Conservation (phyloP, 2,797 vertebrate genomes). For the Mormyrops boulengeri region DNA sequence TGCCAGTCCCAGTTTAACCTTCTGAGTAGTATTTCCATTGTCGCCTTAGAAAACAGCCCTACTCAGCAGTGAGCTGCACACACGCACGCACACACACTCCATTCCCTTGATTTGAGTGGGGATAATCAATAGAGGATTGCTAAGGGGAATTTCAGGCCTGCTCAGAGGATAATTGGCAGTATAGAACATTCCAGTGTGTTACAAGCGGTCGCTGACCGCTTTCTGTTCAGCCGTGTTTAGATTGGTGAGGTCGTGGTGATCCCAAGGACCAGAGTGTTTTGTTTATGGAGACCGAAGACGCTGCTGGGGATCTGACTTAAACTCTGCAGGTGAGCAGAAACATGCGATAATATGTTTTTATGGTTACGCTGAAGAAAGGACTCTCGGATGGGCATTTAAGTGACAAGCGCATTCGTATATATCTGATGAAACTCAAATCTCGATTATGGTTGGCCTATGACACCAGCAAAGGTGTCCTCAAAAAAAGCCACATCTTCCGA, state of each 20-base stretch:
- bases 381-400: neutral
- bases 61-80: conserved; percentile 61
- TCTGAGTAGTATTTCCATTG: conserved; percentile 85
- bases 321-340: neutral
- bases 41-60: conserved; percentile 70
- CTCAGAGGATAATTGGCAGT: conserved; percentile 77
- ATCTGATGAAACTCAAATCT: neutral
- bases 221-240: neutral
- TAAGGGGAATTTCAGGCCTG: conserved; percentile 61
- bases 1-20: conserved; percentile 88
- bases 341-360: neutral
- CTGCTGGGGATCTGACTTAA: neutral
- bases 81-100: neutral
- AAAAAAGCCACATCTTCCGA: neutral
- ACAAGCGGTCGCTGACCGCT: conserved; percentile 34
- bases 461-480: neutral
- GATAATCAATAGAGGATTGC: conserved; percentile 87
- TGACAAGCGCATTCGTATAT: neutral
- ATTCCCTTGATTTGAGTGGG: conserved; percentile 67
- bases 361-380: neutral
- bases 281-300: neutral
- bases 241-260: neutral
- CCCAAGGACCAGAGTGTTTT: neutral
- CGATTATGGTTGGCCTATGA: neutral
- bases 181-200: conserved; percentile 59